Evolutionary conservation across 2,113 vertebrate genomes (phyloP).

Genomic region (Aspiorhynchus laticeps): DNA sequence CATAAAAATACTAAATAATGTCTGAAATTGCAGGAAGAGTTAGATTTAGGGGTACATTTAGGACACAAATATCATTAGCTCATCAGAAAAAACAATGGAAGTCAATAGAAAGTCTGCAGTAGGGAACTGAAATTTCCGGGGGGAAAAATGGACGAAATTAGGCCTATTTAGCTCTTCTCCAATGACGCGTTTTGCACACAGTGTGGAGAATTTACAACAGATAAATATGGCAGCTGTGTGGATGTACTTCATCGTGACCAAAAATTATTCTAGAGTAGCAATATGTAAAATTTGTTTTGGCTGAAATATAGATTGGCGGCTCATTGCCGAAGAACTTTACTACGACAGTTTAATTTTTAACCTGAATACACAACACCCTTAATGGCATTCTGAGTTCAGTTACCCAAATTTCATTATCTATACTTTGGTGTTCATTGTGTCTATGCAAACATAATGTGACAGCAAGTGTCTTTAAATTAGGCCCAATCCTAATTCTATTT

Average conservation of each 20-base stretch:
- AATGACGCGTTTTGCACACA: not conserved
- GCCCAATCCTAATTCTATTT: too few relatives aligned
- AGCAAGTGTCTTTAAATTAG: constrained; percentile 3
- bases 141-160: not conserved
- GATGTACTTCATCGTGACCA: not conserved
- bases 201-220: not conserved
- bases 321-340: not conserved
- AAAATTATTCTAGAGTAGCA: not conserved
- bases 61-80: not conserved
- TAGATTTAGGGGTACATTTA: not conserved
- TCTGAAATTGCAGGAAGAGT: not conserved
- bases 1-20: not conserved
- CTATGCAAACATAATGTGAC: not conserved
- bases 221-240: not conserved
- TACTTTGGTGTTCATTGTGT: not conserved
- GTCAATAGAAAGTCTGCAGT: not conserved
- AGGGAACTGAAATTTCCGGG: not conserved
- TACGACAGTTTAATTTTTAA: not conserved
- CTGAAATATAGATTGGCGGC: not conserved
- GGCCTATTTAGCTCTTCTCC: not conserved
- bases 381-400: not conserved
- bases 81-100: not conserved
- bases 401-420: not conserved
- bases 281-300: not conserved
- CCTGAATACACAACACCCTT: not conserved